Conservation (phyloP, 2,113 vertebrate genomes). For the Budorcas taxicolor region DNA sequence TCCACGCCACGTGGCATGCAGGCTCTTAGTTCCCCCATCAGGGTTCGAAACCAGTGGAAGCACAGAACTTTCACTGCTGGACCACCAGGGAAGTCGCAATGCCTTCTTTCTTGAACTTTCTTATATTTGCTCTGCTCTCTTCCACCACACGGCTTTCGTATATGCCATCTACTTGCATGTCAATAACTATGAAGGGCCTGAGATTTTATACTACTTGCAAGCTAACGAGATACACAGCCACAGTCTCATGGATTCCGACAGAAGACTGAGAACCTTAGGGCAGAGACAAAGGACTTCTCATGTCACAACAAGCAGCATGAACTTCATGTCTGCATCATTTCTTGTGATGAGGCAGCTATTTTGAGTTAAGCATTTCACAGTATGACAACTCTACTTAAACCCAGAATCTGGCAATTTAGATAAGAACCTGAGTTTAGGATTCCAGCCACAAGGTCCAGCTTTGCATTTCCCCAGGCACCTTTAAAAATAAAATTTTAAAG, state of each 20-base stretch:
- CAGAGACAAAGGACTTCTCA: not conserved
- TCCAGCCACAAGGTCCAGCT: not conserved
- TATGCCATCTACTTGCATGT: not conserved
- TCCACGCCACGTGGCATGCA: fast-evolving
- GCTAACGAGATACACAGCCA: not conserved
- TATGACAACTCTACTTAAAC: not conserved
- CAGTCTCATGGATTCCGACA: not conserved
- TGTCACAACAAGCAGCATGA: not conserved
- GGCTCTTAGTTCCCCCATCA: not conserved
- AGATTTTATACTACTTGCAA: not conserved
- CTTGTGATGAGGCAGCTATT: not conserved
- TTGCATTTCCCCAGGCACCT: not conserved
- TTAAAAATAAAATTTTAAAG: not conserved
- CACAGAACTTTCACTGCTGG: not conserved
- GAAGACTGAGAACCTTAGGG: not conserved
- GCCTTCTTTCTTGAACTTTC: not conserved
- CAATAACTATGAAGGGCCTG: not conserved
- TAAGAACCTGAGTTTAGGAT: not conserved
- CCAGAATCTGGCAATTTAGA: not conserved
- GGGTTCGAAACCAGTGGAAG: not conserved
- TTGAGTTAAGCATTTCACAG: not conserved
- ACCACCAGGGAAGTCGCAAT: fast-evolving
- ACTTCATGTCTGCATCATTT: not conserved
- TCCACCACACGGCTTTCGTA: not conserved
- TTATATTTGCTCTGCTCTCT: not conserved